These are phyloP conservation scores for Adelges cooleyi DNA, from an alignment of 1,140 invertebrate genomes.

Conservation along the genomic window DNA sequence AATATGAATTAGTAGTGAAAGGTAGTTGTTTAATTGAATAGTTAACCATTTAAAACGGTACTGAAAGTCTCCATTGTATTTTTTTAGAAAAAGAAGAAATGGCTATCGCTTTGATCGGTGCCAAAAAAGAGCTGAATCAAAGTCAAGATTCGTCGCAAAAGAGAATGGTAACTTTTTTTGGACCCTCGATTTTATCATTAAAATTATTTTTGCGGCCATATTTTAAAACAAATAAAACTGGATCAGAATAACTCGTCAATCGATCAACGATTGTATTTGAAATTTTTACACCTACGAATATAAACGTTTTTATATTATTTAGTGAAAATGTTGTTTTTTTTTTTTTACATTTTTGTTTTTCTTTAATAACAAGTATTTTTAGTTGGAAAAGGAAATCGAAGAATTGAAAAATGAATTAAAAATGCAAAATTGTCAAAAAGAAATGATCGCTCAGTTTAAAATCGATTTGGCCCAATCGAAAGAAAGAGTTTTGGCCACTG, in stretches of 20 bases:
- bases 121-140: neutral
- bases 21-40: neutral
- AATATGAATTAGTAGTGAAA: neutral
- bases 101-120: neutral
- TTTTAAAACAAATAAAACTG: too few relatives aligned
- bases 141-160: conserved; percentile 4
- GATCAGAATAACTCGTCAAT: too few relatives aligned
- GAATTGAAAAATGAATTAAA: conserved; percentile 10
- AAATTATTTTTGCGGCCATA: too few relatives aligned
- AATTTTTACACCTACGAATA: too few relatives aligned
- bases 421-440: conserved; percentile 15
- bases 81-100: conserved; percentile 23
- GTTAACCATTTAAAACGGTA: too few relatives aligned
- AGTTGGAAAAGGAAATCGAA: conserved; percentile 17
- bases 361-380: neutral
- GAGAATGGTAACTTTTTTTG: conserved; percentile 1
- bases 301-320: neutral
- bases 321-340: neutral
- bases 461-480: conserved; percentile 17
- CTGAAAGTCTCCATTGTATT: too few relatives aligned
- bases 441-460: conserved; percentile 8
- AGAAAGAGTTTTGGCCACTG: conserved; percentile 3
- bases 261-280: too few relatives aligned
- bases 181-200: too few relatives aligned
- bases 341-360: neutral